These are phyloP conservation scores for Lepidocyrtoides sp. DNA, from an alignment of 2,888 invertebrate species.

Conservation along the genomic window DNA sequence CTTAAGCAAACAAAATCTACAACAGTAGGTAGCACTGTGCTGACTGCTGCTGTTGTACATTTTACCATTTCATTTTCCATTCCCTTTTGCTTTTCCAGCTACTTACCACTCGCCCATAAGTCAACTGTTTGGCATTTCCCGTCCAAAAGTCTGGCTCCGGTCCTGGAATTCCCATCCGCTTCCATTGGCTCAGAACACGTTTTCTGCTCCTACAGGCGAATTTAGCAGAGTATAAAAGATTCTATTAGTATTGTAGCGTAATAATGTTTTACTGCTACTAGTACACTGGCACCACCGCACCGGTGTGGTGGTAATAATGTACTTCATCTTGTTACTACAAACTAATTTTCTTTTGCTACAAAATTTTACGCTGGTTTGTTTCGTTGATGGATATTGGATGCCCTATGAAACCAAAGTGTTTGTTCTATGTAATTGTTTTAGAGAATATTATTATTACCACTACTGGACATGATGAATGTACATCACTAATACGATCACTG, in stretches of 20 bases:
- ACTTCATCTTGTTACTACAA: conserved; percentile 40
- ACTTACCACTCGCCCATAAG: conserved; percentile 84
- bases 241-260: neutral
- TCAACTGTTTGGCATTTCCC: conserved; percentile 84
- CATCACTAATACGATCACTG: too few species aligned
- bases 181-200: conserved; percentile 83
- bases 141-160: conserved; percentile 85
- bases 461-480: neutral
- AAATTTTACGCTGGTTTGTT: neutral
- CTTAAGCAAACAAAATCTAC: neutral
- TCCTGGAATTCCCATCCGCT: conserved; percentile 83
- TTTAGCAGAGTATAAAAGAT: conserved; percentile 16
- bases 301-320: conserved; percentile 43
- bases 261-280: neutral
- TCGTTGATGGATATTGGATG: neutral
- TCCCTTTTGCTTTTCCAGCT: conserved; percentile 1
- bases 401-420: conserved; percentile 11
- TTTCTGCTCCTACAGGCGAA: conserved; percentile 82
- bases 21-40: neutral
- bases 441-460: neutral
- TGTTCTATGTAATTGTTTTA: conserved; percentile 20
- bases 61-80: neutral
- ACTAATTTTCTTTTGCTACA: conserved; percentile 32
- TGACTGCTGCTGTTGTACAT: too few species aligned
- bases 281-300: neutral